phyloP scores from a whole-genome alignment of 92 coral and sea anemone genomes.

The Epizoanthus rinbou region DNA sequence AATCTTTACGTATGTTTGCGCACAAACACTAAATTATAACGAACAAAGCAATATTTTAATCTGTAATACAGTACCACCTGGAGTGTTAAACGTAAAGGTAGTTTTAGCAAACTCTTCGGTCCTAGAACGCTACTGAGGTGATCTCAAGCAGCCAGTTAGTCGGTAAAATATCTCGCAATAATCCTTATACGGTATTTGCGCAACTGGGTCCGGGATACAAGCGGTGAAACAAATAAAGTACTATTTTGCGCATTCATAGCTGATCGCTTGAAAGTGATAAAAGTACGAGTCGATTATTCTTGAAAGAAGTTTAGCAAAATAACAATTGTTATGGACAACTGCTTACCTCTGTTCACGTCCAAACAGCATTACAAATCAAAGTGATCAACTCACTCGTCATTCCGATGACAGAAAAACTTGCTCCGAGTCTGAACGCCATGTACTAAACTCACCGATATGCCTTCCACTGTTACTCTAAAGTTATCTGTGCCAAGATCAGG shows the following conservation, averaged over 20 bases:
- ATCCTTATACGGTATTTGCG: not conserved
- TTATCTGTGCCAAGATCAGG: slow-evolving; percentile 46
- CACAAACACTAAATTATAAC: not conserved
- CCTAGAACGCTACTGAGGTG: not conserved
- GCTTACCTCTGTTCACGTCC: slow-evolving; percentile 33
- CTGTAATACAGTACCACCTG: not conserved
- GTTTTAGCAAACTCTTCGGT: not conserved
- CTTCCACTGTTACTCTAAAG: slow-evolving; percentile 22
- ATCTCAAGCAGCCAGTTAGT: not conserved
- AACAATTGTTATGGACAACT: not conserved
- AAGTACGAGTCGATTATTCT: not conserved
- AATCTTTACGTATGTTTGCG: not conserved
- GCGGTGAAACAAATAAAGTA: not conserved
- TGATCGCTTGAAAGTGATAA: slow-evolving; percentile 8
- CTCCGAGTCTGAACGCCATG: not conserved
- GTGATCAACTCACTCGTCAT: not conserved
- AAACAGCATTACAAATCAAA: not conserved
- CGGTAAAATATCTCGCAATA: not conserved
- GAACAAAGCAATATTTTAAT: not conserved
- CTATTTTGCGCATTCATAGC: not conserved
- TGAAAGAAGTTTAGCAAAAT: not conserved
- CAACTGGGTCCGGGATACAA: not conserved
- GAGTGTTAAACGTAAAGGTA: not conserved
- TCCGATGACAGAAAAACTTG: not conserved
- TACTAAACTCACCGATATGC: not conserved